phyloP scores from a whole-genome alignment of 2,888 invertebrate genomes.

The Andricus quercusramuli region DNA sequence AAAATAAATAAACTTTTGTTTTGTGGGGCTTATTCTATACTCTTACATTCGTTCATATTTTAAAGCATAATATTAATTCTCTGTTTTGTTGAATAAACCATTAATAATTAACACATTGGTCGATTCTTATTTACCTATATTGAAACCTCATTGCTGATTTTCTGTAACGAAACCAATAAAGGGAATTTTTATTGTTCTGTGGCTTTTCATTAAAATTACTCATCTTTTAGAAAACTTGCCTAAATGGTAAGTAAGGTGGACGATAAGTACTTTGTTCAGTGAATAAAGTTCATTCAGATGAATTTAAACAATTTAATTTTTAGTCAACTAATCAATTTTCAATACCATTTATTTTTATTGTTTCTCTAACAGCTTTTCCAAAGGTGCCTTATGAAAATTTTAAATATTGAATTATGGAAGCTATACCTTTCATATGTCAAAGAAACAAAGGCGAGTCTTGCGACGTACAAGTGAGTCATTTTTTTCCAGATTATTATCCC shows the following conservation, averaged over 20 bases:
- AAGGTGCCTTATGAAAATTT: slow-evolving; percentile 97
- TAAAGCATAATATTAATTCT: slow-evolving; percentile 47
- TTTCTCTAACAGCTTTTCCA: slow-evolving; percentile 91
- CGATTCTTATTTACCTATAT: slow-evolving; percentile 74
- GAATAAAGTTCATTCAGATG: slow-evolving; percentile 48
- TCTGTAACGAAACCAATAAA: slow-evolving; percentile 30
- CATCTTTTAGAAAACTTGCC: slow-evolving; percentile 59
- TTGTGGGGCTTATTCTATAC: slow-evolving; percentile 61
- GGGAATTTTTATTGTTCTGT: slow-evolving; percentile 26
- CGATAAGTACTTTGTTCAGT: slow-evolving; percentile 54
- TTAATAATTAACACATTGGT: slow-evolving; percentile 71
- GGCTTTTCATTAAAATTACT: slow-evolving; percentile 34
- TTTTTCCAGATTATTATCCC: background rate
- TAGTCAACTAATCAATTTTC: slow-evolving; percentile 42
- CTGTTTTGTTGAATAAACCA: slow-evolving; percentile 70
- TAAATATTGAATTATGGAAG: slow-evolving; percentile 99
- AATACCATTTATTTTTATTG: slow-evolving; percentile 58
- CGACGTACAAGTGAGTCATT: slow-evolving; percentile 93
- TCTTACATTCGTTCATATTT: slow-evolving; percentile 58
- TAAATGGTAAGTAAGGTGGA: slow-evolving; percentile 73
- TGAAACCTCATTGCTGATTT: slow-evolving; percentile 46
- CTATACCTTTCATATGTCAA: slow-evolving; percentile 98
- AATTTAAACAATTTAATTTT: slow-evolving; percentile 34
- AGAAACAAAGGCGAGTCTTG: slow-evolving; percentile 96
- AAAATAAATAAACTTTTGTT: slow-evolving; percentile 64